Percentiles rank a stretch among this genome's conserved stretches.
Evolutionary conservation across 2,113 vertebrate species (phyloP).

Genomic region (Mirza zaza): DNA sequence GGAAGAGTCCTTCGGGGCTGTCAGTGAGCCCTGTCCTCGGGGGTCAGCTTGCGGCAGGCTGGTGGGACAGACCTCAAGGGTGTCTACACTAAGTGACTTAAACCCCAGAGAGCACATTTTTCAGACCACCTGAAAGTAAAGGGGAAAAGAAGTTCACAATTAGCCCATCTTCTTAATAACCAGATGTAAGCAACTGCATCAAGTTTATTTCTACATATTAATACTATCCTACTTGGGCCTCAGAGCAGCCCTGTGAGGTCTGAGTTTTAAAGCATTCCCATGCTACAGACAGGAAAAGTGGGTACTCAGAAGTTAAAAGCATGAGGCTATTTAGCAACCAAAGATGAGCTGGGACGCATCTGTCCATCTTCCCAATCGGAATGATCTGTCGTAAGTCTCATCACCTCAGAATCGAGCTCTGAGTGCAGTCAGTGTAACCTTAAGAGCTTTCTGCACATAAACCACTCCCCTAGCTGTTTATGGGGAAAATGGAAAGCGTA

Average conservation of each 20-base stretch:
- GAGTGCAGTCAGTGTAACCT: background rate
- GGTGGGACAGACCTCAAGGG: background rate
- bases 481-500: background rate
- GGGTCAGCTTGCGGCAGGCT: background rate
- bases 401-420: background rate
- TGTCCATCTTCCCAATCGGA: background rate
- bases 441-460: background rate
- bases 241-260: background rate
- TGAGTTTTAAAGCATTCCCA: background rate
- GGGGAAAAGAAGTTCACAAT: background rate
- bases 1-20: background rate
- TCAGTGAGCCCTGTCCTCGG: rapidly evolving
- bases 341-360: background rate
- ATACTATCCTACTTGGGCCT: background rate
- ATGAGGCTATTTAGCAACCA: background rate
- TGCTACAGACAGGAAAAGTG: background rate
- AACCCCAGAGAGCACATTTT: background rate
- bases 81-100: background rate
- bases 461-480: background rate
- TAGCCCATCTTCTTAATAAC: background rate
- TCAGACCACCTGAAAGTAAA: background rate
- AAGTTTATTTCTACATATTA: background rate
- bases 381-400: background rate
- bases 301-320: background rate
- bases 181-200: background rate